Evolutionary conservation across 1,140 invertebrate genomes (phyloP), one percentile per base, ranked within the genome.

Genomic region (Pristionchus pacificus): DNA sequence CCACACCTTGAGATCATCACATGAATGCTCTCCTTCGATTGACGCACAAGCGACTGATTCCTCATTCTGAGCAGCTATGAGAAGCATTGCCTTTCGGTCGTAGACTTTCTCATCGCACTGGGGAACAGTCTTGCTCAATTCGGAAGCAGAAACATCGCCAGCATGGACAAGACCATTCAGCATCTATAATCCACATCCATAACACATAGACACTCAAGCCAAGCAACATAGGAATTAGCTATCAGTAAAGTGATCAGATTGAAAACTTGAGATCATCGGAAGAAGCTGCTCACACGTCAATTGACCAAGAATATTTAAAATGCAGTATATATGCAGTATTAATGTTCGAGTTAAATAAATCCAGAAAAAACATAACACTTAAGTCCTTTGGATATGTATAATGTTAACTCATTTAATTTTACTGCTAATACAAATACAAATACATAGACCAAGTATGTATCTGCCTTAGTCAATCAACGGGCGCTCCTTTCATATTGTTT

Each of bases 41-140:
- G n/a, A n/a, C n/a, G n/a, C n/a, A n/a, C n/a, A 28, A 32, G 10
- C 62, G 62, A 13, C 13, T 29, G 62, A 65, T 27, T 31, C n/a
- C n/a, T 65, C 62, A 13, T 28, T 6, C 29, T 66, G 65, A 66
- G 65, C 65, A n/a, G 31, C 65, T 24, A 66, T 66, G 31, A 66
- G 65, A 55, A 66, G 14, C 65, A 66, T 66, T n/a, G 33, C 65
- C 25, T 49, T 24, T 2, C 65, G 30, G 25, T 55, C 38, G 27
- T 66, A 66, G n/a, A 38, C 24, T 13, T 13, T 24, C n/a, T 57
- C 33, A 2, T 66, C 49, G 25, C 14, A 14, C 3, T 49, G 31
- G 13, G 65, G 65, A 49, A 66, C 49, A 15, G 25, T 24, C 28
- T 66, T 66, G 25, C 25, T 19, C 31, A 66, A 55, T 24, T 49